phyloP scores from a whole-genome alignment of 2,113 vertebrate species.

The Podilymbus podiceps region DNA sequence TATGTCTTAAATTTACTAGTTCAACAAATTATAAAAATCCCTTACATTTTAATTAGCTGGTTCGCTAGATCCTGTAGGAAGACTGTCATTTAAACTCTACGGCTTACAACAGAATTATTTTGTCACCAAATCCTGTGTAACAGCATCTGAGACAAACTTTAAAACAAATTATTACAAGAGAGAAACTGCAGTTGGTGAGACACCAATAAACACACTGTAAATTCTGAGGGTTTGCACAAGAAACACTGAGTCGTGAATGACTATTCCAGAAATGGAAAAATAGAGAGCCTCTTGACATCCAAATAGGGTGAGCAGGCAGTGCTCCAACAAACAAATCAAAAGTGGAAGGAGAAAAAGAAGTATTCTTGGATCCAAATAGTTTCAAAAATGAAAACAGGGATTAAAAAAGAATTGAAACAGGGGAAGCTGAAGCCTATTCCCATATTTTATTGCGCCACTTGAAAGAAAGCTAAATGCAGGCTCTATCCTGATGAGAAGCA shows the following conservation, averaged over 20 bases:
- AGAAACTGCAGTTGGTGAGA: constrained; percentile 35
- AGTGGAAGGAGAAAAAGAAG: constrained; percentile 26
- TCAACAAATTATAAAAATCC: background rate
- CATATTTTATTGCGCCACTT: constrained; percentile 6
- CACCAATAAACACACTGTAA: constrained; percentile 48
- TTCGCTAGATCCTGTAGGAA: background rate
- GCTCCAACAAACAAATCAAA: constrained; percentile 42
- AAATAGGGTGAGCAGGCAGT: constrained; percentile 11
- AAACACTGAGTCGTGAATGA: constrained; percentile 38
- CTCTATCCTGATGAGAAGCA: background rate
- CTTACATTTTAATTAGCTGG: background rate
- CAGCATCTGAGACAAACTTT: constrained; percentile 17
- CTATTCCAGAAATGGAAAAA: constrained; percentile 64
- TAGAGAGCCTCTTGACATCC: constrained; percentile 34
- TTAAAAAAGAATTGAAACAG: constrained; percentile 54
- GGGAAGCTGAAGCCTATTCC: constrained; percentile 26
- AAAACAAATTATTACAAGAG: constrained; percentile 28
- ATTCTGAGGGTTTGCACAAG: constrained; percentile 44
- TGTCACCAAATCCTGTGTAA: background rate
- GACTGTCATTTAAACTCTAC: background rate
- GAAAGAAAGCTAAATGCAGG: constrained; percentile 29
- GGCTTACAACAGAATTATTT: background rate
- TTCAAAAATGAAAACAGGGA: constrained; percentile 56
- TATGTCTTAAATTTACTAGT: background rate
- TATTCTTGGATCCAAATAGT: constrained; percentile 12